These are phyloP conservation scores for Raja brachyura DNA, from an alignment of 2,113 vertebrate genomes.

Conservation along the genomic window DNA sequence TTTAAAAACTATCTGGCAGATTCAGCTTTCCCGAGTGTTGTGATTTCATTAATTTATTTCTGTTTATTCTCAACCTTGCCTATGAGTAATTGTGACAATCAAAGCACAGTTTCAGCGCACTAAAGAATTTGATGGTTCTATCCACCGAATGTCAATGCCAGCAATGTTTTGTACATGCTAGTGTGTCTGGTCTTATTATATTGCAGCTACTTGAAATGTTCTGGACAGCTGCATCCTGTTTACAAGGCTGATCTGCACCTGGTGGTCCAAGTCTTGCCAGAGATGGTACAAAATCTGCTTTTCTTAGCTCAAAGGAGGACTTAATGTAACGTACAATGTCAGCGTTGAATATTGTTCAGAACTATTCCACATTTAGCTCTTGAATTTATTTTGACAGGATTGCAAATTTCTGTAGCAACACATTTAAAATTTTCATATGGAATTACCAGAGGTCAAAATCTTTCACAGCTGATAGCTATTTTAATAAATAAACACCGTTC, in stretches of 20 bases:
- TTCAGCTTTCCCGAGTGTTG: not conserved
- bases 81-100: not conserved
- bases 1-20: not conserved
- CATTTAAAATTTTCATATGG: conserved; percentile 22
- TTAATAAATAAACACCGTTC: conserved; percentile 23
- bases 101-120: not conserved
- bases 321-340: not conserved
- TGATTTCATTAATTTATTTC: not conserved
- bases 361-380: not conserved
- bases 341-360: conserved; percentile 8
- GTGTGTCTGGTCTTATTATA: conserved; percentile 42
- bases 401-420: not conserved
- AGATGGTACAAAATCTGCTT: conserved; percentile 39
- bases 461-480: not conserved
- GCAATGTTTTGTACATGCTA: not conserved
- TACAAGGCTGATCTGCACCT: conserved; percentile 49
- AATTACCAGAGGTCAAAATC: not conserved
- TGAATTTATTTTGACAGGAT: not conserved
- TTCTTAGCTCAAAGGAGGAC: conserved; percentile 26
- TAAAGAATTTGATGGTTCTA: not conserved
- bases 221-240: conserved; percentile 72
- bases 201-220: conserved; percentile 44
- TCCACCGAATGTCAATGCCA: not conserved
- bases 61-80: not conserved
- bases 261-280: conserved; percentile 50